Conservation (phyloP, 2,113 vertebrate genomes). For the Microcebus jonahi region DNA sequence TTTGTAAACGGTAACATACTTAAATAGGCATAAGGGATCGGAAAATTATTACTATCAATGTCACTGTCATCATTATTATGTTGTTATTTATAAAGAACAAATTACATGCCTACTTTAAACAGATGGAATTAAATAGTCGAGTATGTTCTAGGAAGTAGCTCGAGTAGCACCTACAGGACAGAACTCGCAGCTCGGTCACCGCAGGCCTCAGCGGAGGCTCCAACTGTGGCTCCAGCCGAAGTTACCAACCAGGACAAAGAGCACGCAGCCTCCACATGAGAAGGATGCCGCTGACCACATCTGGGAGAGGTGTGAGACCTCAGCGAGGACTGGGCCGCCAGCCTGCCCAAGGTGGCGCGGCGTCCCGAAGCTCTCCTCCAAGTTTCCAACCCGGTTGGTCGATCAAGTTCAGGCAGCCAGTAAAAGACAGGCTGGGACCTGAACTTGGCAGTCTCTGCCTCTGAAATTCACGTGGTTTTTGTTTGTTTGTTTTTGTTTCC, state of each 20-base stretch:
- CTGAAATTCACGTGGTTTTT: background rate
- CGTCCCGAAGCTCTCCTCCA: background rate
- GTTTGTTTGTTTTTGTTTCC: background rate
- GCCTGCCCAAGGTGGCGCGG: rapidly evolving
- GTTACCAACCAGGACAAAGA: background rate
- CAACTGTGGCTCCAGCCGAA: background rate
- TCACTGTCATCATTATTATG: background rate
- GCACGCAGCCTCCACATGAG: background rate
- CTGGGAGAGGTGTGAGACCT: background rate
- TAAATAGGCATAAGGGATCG: background rate
- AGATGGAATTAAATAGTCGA: background rate
- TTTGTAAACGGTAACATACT: background rate
- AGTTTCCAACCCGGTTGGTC: background rate
- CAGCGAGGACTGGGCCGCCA: background rate
- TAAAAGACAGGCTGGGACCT: background rate
- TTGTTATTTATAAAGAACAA: background rate
- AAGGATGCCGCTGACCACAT: too few relatives aligned
- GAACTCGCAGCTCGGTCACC: background rate
- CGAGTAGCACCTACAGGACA: background rate
- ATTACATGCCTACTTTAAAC: background rate
- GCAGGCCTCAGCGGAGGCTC: rapidly evolving
- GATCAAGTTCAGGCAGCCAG: background rate
- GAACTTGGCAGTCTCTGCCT: background rate
- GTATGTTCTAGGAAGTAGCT: background rate
- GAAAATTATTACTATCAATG: background rate